Evolutionary conservation across 2,888 invertebrate species (phyloP).

Genomic region (Sminthurinus aureus): DNA sequence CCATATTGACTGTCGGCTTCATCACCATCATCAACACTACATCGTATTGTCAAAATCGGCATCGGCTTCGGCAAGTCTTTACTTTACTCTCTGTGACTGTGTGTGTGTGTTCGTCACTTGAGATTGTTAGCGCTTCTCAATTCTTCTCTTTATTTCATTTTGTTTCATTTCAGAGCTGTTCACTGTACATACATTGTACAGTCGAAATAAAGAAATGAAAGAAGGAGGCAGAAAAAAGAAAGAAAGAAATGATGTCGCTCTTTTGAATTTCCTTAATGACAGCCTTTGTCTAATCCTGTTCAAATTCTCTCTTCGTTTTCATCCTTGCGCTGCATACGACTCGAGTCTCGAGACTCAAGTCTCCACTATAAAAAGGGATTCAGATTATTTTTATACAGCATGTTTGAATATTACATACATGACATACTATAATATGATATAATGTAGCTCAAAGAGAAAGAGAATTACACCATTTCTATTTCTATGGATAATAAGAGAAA

Average conservation of each 20-base stretch:
- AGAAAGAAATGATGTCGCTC: conserved; percentile 35
- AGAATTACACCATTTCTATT: too few species aligned
- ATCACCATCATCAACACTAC: background rate
- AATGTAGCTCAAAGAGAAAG: too few species aligned
- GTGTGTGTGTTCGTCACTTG: background rate
- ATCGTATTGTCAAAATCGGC: background rate
- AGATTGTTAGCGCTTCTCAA: background rate
- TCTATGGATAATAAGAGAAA: too few species aligned
- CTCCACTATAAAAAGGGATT: background rate
- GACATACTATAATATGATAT: too few species aligned
- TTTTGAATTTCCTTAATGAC: conserved; percentile 38
- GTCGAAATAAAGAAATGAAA: background rate
- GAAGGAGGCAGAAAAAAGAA: background rate
- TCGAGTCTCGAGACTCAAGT: background rate
- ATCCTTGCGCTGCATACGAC: background rate
- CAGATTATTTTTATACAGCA: too few species aligned
- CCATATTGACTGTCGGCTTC: background rate
- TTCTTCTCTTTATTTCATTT: background rate
- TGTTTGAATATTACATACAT: too few species aligned
- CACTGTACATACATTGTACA: background rate
- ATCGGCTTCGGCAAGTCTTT: background rate
- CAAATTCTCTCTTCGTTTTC: background rate
- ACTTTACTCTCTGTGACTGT: background rate
- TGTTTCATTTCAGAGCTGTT: background rate
- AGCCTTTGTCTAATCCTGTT: conserved; percentile 38